Base-by-base conservation (phyloP, 2,888 invertebrate species). In the Drosophila nr. medialis region DNA sequence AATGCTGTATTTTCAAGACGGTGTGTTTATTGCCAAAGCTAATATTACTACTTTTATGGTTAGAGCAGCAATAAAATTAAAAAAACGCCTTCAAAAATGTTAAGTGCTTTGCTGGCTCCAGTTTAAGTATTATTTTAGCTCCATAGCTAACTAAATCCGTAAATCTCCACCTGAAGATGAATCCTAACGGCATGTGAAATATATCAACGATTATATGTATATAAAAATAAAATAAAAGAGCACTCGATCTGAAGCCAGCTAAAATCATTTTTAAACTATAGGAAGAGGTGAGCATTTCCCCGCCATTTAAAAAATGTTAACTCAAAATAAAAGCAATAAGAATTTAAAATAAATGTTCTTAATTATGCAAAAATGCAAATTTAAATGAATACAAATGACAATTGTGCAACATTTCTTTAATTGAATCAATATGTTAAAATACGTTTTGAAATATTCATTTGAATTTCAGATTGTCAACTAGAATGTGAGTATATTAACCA, bases 391-490 rank as follows among this genome's bases (percentile, higher is more conserved):
- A n/a, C 0, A 59, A 24, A 11, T 13, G 21, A 5, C 7, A 45
- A 42, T n/a, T 32, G 4, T 13, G 18, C 18, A 40, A 24, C 21
- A 18, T 30, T 40, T 51, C 30, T 8, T 10, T 27, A 42, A 42
- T 29, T 21, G 13, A 55, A 48, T 48, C 36, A 60, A 55, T 62
- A 45, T n/a, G 15, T 55, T 58, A 32, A 27, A 7, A 18, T 0
- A 27, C 40, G 38, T 29, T 8, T 40, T 48, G 18, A 21, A 48
- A 34, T 66, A 60, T 34, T 13, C 1, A 15, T 21, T 50, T 67
- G 27, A 60, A 61, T 67, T 42, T 30, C 55, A 36, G 30, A 60
- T 34, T 27, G 45, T 49, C 51, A 63, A 62, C 58, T 45, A 27
- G 24, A 55, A 62, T 54, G 53, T 32, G 29, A 34, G 34, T 38